Base-by-base conservation (phyloP, 2,113 vertebrate species). In the Proteles cristata region DNA sequence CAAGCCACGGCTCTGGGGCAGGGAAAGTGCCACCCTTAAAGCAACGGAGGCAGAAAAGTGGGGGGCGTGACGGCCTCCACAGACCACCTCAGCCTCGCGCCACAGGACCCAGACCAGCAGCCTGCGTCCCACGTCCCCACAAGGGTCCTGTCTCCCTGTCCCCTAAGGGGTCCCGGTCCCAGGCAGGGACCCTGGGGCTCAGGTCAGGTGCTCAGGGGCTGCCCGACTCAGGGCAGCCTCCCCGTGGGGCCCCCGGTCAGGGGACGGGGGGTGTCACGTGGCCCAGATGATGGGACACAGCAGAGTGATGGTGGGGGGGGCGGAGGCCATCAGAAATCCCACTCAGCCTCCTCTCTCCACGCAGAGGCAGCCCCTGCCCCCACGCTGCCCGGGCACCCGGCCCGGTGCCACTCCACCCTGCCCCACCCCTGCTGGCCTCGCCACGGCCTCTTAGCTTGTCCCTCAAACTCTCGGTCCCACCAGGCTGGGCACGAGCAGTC, bases 1-100 rank as follows among this genome's bases (percentile, higher is more conserved):
- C n/a, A 0, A 31, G 63, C 8, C n/a, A 7, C 1, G 2, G n/a
- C n/a, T 55, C 25, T 1, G n/a, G 23, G 50, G 50, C 48, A 7
- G 65, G 0, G 0, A 65, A 1, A 58, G 10, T 0, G 0, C 7
- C 12, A n/a, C 28, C 8, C 4, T 15, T 11, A 7, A 25, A 33
- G 21, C 11, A 8, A 15, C 0, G 11, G 26, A 53, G 33, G 19
- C 3, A 66, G 45, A 26, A 58, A 15, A 31, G 35, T 12, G 2
- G 1, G 12, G 14, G 14, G 23, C 58, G 21, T 25, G 55, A 21
- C 5, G n/a, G 66, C 17, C 26, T 19, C 48, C 19, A 10, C 2
- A 16, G 68, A 12, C 15, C 31, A 19, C 8, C 15, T 0, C n/a
- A 0, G 82, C 33, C 14, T 10, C 12, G 3, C 21, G 11, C 45